phyloP scores from a whole-genome alignment of 2,797 vertebrate genomes.

The Myotis vivesi region DNA sequence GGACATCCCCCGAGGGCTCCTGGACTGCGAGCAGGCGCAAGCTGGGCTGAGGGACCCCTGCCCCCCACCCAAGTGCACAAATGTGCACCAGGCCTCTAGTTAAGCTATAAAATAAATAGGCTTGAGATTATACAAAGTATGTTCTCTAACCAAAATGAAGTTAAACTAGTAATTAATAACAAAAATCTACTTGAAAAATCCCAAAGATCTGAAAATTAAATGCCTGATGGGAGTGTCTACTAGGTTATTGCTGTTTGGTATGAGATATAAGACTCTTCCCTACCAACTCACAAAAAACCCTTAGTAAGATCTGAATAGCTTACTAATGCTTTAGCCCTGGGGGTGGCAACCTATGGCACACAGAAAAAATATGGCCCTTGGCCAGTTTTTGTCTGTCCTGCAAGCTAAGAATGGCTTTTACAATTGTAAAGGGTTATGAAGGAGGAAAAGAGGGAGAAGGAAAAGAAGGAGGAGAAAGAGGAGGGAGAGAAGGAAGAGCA shows the following conservation, averaged over 20 bases:
- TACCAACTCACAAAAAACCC: not conserved
- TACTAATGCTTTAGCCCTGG: not conserved
- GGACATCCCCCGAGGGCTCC: no score
- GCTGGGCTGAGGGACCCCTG: no score
- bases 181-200: not conserved
- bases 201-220: not conserved
- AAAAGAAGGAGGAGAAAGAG: not conserved
- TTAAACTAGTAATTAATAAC: constrained; percentile 16
- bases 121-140: not conserved
- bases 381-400: not conserved
- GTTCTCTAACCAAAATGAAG: not conserved
- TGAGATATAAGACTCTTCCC: not conserved
- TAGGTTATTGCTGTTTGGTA: not conserved
- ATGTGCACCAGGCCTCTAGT: no score
- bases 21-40: no score
- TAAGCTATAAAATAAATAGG: constrained; percentile 1
- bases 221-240: not conserved
- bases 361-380: not conserved
- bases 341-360: not conserved
- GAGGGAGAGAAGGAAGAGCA: not conserved
- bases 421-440: not conserved
- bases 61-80: no score
- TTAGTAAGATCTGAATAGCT: not conserved
- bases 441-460: not conserved
- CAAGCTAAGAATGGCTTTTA: not conserved